phyloP scores from a whole-genome alignment of 2,888 invertebrate genomes.

The Neoaliturus tenellus region DNA sequence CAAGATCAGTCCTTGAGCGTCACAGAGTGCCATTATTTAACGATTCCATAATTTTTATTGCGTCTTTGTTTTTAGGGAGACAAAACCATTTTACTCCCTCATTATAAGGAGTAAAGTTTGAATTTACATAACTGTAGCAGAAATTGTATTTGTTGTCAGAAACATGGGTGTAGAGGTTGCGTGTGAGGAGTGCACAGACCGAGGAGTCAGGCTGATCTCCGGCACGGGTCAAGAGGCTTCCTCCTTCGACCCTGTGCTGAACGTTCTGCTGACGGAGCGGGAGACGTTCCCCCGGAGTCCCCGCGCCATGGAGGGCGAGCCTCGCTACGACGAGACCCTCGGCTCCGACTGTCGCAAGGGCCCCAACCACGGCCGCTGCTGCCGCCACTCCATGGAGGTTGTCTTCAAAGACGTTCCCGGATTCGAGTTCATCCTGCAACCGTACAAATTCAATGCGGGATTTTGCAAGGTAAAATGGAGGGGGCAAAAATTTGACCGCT shows the following conservation, averaged over 20 bases:
- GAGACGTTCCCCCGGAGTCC: not conserved
- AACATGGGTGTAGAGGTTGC: slow-evolving; percentile 48
- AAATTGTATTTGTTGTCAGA: not conserved
- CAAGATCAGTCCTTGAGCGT: too few species aligned
- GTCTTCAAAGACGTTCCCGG: slow-evolving; percentile 79
- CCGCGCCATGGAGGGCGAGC: slow-evolving; percentile 27
- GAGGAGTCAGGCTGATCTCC: not conserved
- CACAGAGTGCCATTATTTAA: too few species aligned
- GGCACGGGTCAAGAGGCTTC: not conserved
- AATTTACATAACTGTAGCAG: too few species aligned
- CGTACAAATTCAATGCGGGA: slow-evolving; percentile 83
- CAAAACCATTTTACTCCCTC: too few species aligned
- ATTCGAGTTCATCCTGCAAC: slow-evolving; percentile 80
- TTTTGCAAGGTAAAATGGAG: slow-evolving; percentile 74
- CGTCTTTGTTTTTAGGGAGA: too few species aligned
- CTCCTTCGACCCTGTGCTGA: slow-evolving; percentile 42
- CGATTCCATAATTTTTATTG: too few species aligned
- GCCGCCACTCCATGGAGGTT: slow-evolving; percentile 80
- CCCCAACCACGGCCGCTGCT: slow-evolving; percentile 73
- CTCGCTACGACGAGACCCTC: slow-evolving; percentile 18
- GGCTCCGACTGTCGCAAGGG: slow-evolving; percentile 55
- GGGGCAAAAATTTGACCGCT: too few species aligned
- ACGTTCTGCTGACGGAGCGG: slow-evolving; percentile 51
- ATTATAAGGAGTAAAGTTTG: too few species aligned
- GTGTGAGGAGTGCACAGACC: slow-evolving; percentile 5